Evolutionary conservation across 2,888 invertebrate genomes (phyloP).

Genomic region (Pollenia griseotomentosa): DNA sequence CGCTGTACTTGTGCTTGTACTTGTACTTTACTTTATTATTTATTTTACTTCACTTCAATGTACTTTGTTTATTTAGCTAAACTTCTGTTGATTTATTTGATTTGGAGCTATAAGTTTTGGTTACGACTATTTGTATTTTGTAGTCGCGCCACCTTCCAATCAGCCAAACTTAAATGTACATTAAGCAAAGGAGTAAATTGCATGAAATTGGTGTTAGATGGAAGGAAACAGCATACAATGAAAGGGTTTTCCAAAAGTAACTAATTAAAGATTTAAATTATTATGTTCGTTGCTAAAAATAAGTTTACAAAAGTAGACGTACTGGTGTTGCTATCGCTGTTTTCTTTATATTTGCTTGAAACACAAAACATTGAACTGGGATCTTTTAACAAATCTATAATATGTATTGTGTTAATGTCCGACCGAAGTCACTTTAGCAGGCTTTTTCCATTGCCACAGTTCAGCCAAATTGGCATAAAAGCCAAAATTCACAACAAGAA

Average conservation of each 20-base stretch:
- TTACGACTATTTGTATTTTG: conserved; percentile 17
- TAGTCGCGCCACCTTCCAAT: conserved; percentile 16
- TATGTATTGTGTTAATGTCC: no score
- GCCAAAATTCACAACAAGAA: no score
- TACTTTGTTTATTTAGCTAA: conserved; percentile 68
- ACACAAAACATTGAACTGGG: no score
- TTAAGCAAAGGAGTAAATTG: conserved; percentile 37
- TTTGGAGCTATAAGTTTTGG: conserved; percentile 64
- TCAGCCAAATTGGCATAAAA: no score
- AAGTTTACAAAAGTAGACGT: no score
- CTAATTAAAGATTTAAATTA: background rate
- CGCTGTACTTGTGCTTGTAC: conserved; percentile 25
- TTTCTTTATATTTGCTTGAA: no score
- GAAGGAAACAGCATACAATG: background rate
- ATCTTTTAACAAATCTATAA: no score
- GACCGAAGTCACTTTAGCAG: no score
- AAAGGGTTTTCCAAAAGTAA: conserved; percentile 25
- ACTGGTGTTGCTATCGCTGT: no score
- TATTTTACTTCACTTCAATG: conserved; percentile 53
- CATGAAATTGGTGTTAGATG: conserved; percentile 25
- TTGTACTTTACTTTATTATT: conserved; percentile 53
- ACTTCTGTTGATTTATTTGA: conserved; percentile 65
- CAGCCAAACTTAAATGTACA: conserved; percentile 26
- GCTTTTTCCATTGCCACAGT: no score
- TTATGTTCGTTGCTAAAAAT: background rate